These are phyloP conservation scores for Telmatochromis bifrenatus DNA, from an alignment of 2,113 vertebrate genomes.

Conservation along the genomic window DNA sequence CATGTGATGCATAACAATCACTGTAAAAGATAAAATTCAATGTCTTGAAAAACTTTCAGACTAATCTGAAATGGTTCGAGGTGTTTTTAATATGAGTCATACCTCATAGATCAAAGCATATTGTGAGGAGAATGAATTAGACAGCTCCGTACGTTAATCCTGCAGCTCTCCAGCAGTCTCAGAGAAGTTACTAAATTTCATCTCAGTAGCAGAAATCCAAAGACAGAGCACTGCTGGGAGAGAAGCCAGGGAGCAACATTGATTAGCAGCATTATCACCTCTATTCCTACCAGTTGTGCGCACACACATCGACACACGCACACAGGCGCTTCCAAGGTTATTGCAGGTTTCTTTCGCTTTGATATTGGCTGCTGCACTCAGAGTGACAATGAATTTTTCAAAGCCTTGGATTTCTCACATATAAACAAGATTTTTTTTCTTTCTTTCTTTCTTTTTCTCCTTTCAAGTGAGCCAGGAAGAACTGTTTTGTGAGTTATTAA, in stretches of 20 bases:
- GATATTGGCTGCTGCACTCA: neutral
- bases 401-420: conserved; percentile 6
- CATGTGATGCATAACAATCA: neutral
- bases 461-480: neutral
- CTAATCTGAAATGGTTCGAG: neutral
- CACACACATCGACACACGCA: neutral
- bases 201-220: neutral
- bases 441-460: neutral
- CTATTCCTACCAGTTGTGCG: neutral
- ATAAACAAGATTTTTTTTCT: neutral
- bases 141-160: neutral
- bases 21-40: neutral
- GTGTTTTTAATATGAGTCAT: neutral
- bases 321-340: neutral
- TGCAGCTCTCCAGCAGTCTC: neutral
- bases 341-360: neutral
- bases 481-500: neutral
- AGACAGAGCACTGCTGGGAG: neutral
- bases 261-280: conserved; percentile 40
- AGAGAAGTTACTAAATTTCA: neutral
- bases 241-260: conserved; percentile 1
- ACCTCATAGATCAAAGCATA: neutral
- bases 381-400: neutral
- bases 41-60: neutral
- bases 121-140: neutral